A percentile compares a stretch with the other conserved stretches of the same genome.
These are phyloP conservation scores for Lepus americanus DNA, from an alignment of 2,113 vertebrate species.

Conservation along the genomic window DNA sequence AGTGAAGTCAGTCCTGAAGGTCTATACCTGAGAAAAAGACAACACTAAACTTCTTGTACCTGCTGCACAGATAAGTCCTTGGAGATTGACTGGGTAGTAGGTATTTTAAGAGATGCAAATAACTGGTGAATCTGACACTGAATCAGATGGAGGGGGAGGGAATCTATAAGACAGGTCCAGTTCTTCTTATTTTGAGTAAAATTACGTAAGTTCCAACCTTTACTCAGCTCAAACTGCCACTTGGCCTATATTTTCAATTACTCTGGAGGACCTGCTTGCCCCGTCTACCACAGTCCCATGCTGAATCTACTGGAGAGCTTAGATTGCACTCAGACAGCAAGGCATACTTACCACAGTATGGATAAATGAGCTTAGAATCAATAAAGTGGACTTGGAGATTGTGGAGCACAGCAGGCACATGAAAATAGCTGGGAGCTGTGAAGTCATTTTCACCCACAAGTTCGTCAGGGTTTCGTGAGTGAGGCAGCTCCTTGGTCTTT, in stretches of 20 bases:
- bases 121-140: neutral
- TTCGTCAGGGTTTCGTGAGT: slow-evolving; percentile 97
- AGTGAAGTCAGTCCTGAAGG: too few relatives aligned
- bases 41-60: neutral
- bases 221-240: slow-evolving; percentile 19
- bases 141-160: neutral
- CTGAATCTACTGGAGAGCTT: neutral
- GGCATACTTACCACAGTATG: too few relatives aligned
- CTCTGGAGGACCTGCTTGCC: neutral
- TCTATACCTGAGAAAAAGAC: neutral
- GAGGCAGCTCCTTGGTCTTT: slow-evolving; percentile 95
- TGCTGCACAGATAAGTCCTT: neutral
- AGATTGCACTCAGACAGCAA: neutral
- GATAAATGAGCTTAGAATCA: too few relatives aligned
- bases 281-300: neutral
- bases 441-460: slow-evolving; percentile 98
- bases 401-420: too few relatives aligned
- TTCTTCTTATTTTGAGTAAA: slow-evolving; percentile 47
- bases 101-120: slow-evolving; percentile 12
- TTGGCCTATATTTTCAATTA: slow-evolving; percentile 11
- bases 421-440: too few relatives aligned
- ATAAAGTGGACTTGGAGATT: too few relatives aligned
- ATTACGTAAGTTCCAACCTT: neutral
- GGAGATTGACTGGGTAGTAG: neutral
- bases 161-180: neutral